phyloP scores from a whole-genome alignment of 2,797 vertebrate species.

The Nannoperca australis region DNA sequence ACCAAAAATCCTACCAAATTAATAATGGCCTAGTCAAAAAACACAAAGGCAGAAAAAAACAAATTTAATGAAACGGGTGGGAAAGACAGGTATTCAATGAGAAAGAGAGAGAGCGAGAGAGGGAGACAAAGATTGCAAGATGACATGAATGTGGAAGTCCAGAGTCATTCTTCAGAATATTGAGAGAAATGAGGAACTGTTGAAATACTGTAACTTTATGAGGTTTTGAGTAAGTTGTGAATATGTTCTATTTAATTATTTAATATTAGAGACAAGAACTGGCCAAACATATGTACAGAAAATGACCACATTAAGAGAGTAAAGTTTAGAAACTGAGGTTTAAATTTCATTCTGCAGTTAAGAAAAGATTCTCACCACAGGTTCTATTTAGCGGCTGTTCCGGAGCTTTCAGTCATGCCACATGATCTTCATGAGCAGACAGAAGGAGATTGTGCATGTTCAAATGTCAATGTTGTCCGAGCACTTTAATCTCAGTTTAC shows the following conservation, averaged over 20 bases:
- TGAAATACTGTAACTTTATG: neutral
- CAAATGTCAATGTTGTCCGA: neutral
- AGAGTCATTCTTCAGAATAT: neutral
- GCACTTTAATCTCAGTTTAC: neutral
- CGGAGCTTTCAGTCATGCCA: neutral
- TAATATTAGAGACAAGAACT: neutral
- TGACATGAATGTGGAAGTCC: conserved; percentile 31
- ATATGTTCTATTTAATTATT: neutral
- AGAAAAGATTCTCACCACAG: neutral
- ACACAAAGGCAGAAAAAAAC: too few relatives aligned
- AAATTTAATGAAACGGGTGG: neutral
- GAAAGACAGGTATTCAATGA: neutral
- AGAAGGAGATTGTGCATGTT: neutral
- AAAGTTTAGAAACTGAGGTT: neutral
- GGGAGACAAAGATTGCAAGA: neutral
- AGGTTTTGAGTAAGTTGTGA: neutral
- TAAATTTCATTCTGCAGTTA: neutral
- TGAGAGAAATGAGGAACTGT: neutral
- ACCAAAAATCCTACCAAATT: neutral
- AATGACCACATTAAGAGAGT: neutral
- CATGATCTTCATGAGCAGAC: neutral
- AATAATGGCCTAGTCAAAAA: too few relatives aligned
- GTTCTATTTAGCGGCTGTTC: neutral
- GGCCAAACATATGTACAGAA: neutral
- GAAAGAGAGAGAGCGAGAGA: neutral